Conservation (phyloP, 2,113 vertebrate species). For the Ptyas mucosa region DNA sequence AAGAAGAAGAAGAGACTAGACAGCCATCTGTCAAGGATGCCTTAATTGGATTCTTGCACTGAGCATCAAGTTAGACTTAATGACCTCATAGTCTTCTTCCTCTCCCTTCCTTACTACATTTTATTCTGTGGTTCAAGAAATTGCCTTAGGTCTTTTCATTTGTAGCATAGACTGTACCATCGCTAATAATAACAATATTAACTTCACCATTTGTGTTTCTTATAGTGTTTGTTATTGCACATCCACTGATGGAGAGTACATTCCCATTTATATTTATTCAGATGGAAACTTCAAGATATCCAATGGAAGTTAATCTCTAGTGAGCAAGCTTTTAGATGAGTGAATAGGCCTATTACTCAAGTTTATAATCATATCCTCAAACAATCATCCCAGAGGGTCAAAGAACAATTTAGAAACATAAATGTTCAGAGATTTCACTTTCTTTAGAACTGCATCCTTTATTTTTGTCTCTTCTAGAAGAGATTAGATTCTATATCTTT, state of each 20-base stretch:
- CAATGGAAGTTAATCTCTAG: not conserved
- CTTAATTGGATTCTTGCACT: not conserved
- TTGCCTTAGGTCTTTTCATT: not conserved
- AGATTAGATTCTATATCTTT: slow-evolving; percentile 50
- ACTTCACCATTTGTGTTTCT: not conserved
- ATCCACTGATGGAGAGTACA: not conserved
- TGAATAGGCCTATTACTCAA: not conserved
- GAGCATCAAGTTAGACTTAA: not conserved
- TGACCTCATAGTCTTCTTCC: not conserved
- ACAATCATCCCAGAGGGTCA: not conserved
- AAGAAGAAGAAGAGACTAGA: not conserved
- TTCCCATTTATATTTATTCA: not conserved
- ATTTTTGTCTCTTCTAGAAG: slow-evolving; percentile 49
- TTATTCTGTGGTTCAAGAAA: not conserved
- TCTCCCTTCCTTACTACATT: not conserved
- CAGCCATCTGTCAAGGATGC: not conserved
- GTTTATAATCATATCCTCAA: not conserved
- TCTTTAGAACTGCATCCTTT: not conserved
- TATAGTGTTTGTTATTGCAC: not conserved
- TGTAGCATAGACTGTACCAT: not conserved
- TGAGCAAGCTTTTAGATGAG: not conserved
- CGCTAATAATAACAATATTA: not conserved
- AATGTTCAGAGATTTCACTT: not conserved
- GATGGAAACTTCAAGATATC: not conserved
- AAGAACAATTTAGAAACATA: not conserved